Conservation (phyloP, 2,113 vertebrate species). For the Taxidea taxus region DNA sequence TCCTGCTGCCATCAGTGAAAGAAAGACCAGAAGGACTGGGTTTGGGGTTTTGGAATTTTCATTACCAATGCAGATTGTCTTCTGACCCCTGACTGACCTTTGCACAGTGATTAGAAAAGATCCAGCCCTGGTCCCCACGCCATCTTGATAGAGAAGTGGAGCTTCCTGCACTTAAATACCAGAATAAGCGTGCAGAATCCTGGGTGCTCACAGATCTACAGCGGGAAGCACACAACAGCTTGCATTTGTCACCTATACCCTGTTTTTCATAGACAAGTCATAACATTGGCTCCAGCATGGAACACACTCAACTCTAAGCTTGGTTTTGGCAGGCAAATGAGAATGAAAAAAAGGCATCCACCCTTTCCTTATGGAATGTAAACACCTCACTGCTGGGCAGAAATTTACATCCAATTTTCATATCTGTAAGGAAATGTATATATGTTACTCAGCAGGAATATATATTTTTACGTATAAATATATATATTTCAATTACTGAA, state of each 20-base stretch:
- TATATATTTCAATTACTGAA: neutral
- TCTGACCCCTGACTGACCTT: neutral
- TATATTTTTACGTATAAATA: neutral
- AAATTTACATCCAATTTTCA: slow-evolving; percentile 29
- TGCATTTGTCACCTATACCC: neutral
- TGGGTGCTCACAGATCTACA: neutral
- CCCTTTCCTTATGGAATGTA: slow-evolving; percentile 37
- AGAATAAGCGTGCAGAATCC: neutral
- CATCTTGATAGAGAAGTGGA: neutral
- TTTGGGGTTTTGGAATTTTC: neutral
- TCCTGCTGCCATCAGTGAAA: neutral
- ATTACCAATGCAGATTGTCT: neutral
- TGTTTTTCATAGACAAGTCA: slow-evolving; percentile 36
- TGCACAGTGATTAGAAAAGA: neutral
- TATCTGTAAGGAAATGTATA: slow-evolving; percentile 11
- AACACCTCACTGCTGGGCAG: slow-evolving; percentile 42
- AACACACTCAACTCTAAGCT: neutral
- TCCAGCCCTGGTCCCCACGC: neutral
- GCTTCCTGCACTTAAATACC: neutral
- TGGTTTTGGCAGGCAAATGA: slow-evolving; percentile 47
- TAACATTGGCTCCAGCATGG: slow-evolving; percentile 15
- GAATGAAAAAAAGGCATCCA: slow-evolving; percentile 20
- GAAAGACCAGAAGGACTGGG: neutral
- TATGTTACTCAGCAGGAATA: neutral
- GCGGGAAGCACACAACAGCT: neutral